Evolutionary conservation across 2,113 vertebrate genomes (phyloP), one percentile per base, ranked within the genome.

Genomic region (Grammomys dolichurus): DNA sequence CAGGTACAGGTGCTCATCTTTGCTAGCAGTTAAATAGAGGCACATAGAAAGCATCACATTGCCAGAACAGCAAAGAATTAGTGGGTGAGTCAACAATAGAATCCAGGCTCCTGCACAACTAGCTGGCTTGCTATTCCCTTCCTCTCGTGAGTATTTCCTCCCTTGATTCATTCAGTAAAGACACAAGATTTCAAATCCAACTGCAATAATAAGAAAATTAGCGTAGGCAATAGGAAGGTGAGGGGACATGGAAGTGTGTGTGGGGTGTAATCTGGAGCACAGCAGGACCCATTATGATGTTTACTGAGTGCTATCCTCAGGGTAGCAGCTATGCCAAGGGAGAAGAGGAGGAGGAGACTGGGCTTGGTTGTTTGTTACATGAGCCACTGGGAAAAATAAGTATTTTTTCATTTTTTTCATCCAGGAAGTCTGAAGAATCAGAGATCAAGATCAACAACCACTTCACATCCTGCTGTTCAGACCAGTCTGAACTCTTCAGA

Each of bases 381-480:
- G 51, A 80, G 33, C 19, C 69, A 24, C 40, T 87, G 48, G 36
- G 16, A 56, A 94, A 85, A 33, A 73, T 14, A 75, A 67, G 70
- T 58, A 24, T 3, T 87, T 87, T 87, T 76, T 77, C 67, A 17
- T 86, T 91, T 75, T 89, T 91, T 70, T 77, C 40, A 80, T 31
- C 9, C 40, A 40, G 80, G 72, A 17, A 43, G 56, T 24, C 56
- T 80, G 80, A 70, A 95, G 84, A 89, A 43, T 11, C 26, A 88
- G n/a, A 90, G 92, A 70, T 94, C 75, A 96, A 97, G 90, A 81
- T 84, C 67, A 87, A 56, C 77, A 89, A 78, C 87, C 48, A 78
- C 84, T 90, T 87, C 91, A 36, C 65, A 31, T 90, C 19, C 70
- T 81, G 51, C 87, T 81, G 48, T 40, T 40, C 56, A 84, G 58